These are phyloP conservation scores for Drosophila trapezifrons DNA, from an alignment of 1,140 invertebrate species.

Conservation along the genomic window DNA sequence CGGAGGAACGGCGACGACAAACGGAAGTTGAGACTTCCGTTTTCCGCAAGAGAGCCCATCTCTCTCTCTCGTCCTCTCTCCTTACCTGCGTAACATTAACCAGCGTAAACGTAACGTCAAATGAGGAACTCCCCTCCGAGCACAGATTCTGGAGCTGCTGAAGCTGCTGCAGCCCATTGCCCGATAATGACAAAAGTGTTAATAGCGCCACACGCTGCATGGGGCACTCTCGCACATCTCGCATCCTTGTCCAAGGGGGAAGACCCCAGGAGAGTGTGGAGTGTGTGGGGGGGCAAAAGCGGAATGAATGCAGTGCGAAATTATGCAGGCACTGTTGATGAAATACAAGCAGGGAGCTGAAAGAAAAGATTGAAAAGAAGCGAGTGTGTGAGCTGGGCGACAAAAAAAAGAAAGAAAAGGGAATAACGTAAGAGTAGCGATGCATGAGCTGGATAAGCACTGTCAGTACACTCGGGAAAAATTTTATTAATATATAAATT, in stretches of 20 bases:
- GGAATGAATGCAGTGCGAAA: slow-evolving; percentile 61
- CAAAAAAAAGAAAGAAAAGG: slow-evolving; percentile 1
- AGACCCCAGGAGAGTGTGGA: not conserved
- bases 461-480: slow-evolving; percentile 2
- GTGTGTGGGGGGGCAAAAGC: not conserved
- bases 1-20: slow-evolving; percentile 51
- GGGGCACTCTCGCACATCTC: slow-evolving; percentile 34
- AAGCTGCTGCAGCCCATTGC: slow-evolving; percentile 16
- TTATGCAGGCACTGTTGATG: slow-evolving; percentile 78
- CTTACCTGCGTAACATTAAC: slow-evolving; percentile 53
- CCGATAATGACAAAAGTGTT: slow-evolving; percentile 81
- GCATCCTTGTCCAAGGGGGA: slow-evolving; percentile 26
- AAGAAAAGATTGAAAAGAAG: slow-evolving; percentile 55
- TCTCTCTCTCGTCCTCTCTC: not conserved
- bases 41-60: slow-evolving; percentile 20
- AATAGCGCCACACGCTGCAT: slow-evolving; percentile 76
- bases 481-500: not conserved
- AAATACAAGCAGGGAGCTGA: slow-evolving; percentile 60
- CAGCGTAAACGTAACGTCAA: slow-evolving; percentile 34
- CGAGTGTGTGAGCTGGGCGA: slow-evolving; percentile 20
- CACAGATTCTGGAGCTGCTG: slow-evolving; percentile 2
- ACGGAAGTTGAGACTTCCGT: slow-evolving; percentile 75
- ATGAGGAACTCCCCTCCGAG: slow-evolving; percentile 14
- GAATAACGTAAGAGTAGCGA: slow-evolving; percentile 30
- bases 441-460: slow-evolving; percentile 42